Percentiles rank a stretch among this genome's conserved stretches.
Conservation (phyloP, 2,888 invertebrate genomes). For the Pseudolycoriella hygida region DNA sequence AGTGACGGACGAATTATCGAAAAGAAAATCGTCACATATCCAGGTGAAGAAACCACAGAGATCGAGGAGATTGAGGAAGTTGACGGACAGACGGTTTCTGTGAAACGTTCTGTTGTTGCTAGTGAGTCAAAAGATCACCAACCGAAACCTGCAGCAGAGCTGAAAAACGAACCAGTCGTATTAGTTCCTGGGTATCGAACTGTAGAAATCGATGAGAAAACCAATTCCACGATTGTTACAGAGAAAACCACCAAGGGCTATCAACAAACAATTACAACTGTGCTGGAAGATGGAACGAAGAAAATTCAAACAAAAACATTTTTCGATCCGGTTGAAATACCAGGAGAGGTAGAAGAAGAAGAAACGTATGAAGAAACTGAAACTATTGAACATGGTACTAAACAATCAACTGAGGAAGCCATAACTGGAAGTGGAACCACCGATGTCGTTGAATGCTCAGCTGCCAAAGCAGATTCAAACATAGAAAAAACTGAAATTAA, state of each 20-base stretch:
- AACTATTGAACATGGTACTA: conserved; percentile 8
- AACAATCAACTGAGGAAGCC: conserved; percentile 6
- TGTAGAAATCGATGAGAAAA: conserved; percentile 4
- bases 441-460: neutral
- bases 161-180: neutral
- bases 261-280: conserved; percentile 17
- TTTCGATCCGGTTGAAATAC: conserved; percentile 6
- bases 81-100: neutral
- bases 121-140: neutral
- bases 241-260: conserved; percentile 16
- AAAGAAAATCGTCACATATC: conserved; percentile 3
- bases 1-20: conserved; percentile 3
- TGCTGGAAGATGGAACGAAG: neutral
- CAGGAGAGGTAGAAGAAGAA: conserved; percentile 7
- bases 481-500: too few relatives aligned
- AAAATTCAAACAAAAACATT: conserved; percentile 7
- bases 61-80: conserved; percentile 1
- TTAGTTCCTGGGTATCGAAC: neutral
- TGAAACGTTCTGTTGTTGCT: neutral
- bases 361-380: conserved; percentile 4
- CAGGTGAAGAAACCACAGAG: conserved; percentile 4
- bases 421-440: neutral
- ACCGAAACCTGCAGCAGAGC: conserved; percentile 1
- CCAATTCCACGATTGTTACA: conserved; percentile 5
- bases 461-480: neutral